Base-by-base conservation (phyloP, 2,888 invertebrate genomes). In the Eucera pruinosa region DNA sequence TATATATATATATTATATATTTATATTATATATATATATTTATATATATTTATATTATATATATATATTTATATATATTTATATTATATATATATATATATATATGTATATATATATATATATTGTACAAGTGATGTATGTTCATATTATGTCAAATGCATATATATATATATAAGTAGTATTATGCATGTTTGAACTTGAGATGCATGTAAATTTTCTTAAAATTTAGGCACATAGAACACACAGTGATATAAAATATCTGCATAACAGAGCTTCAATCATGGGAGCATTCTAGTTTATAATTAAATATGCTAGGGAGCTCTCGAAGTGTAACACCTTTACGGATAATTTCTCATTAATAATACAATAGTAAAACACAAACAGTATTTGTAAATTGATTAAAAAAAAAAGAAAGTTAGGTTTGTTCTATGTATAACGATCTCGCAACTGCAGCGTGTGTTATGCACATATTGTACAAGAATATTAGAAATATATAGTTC, bases 141-240 rank as follows among this genome's bases (percentile, higher is more conserved):
- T 52, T 73, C 70, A 39, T 61, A 78, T 70, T 83, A 74, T 55
- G 60, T 76, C 64, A 30, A 71, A 81, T 66, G 52, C 71, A 69
- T 62, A 79, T 69, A 48, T 74, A 69, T 62, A 79, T 69, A 62
- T 62, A 78, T 70, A 64, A 76, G 73, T 65, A 71, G 18, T 74
- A 54, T 76, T 73, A 80, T 72, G 58, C 78, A 67, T 54, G 20
- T 62, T 67, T 79, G 64, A 65, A 78, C 52, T 65, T 70, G 43
- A 70, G 72, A 76, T 71, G 74, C 55, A 66, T 81, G 76, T 71
- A 69, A 75, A 67, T 69, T 83, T n/a, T 72, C 73, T 76, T 77
- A 72, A 69, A 76, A 76, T 83, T 77, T 85, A 91, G 91, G 90
- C 90, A 91, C 90, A 90, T 90, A 88, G 88, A 91, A 90, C 89